A percentile compares a stretch with the other conserved stretches of the same genome.
phyloP scores from a whole-genome alignment of 2,797 vertebrate species.

The Mergus octosetaceus region DNA sequence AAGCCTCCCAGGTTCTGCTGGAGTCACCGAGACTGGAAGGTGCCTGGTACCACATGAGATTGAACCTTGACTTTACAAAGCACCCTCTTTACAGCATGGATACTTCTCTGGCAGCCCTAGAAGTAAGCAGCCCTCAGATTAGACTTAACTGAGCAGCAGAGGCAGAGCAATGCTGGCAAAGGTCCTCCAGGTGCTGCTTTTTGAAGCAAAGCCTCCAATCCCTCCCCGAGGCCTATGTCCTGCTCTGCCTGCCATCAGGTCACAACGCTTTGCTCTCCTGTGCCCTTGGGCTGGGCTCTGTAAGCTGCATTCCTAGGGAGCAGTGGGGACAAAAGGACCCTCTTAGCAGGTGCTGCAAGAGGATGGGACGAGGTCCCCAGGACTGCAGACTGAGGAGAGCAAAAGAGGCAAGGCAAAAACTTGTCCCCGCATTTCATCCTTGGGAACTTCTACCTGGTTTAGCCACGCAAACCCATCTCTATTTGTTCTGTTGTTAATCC shows the following conservation, averaged over 20 bases:
- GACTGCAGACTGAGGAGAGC: background rate
- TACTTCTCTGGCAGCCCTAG: background rate
- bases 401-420: background rate
- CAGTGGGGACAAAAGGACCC: background rate
- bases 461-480: background rate
- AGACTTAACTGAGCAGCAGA: rapidly evolving
- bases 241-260: background rate
- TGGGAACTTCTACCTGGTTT: background rate
- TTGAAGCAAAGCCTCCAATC: background rate
- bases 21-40: background rate
- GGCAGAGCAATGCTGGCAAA: background rate
- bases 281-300: background rate
- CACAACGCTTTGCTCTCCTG: background rate
- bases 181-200: background rate
- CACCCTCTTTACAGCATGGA: background rate
- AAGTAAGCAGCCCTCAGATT: background rate
- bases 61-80: background rate
- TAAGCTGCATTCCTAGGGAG: background rate
- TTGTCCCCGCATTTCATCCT: background rate
- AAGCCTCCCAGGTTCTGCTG: background rate
- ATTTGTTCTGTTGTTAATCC: constrained; percentile 3
- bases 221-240: background rate
- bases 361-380: background rate
- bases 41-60: rapidly evolving
- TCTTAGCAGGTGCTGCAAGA: background rate